These are phyloP conservation scores for Megalonaias nervosa DNA, from an alignment of 1,140 invertebrate genomes.

Conservation along the genomic window DNA sequence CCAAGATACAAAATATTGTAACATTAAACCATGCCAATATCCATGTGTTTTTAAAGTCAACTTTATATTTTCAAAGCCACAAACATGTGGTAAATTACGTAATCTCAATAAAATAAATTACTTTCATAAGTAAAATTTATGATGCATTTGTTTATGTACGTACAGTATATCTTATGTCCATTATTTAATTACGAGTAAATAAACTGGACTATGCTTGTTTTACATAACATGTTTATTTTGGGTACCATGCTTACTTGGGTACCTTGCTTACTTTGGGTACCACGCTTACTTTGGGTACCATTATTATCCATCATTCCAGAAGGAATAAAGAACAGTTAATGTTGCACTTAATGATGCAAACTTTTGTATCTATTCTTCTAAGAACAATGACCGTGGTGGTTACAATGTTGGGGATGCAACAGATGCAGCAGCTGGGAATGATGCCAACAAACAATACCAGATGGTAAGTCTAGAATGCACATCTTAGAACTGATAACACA, in stretches of 20 bases:
- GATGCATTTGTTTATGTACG: too few relatives aligned
- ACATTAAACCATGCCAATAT: too few relatives aligned
- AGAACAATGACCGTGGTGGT: slow-evolving; percentile 71
- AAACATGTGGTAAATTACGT: too few relatives aligned
- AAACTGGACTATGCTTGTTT: neutral
- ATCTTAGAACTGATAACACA: too few relatives aligned
- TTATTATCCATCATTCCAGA: neutral
- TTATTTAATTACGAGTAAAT: neutral
- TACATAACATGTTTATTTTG: neutral
- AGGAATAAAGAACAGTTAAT: neutral
- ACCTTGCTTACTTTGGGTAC: too few relatives aligned
- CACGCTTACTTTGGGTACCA: neutral
- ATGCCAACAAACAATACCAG: slow-evolving; percentile 66
- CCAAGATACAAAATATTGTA: too few relatives aligned
- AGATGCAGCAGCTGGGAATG: slow-evolving; percentile 43
- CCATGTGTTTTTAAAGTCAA: too few relatives aligned
- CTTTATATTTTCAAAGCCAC: too few relatives aligned
- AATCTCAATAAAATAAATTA: too few relatives aligned
- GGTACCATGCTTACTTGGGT: too few relatives aligned
- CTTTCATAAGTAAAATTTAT: too few relatives aligned
- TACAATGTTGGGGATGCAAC: slow-evolving; percentile 69
- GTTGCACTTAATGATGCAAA: neutral
- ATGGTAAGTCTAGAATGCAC: slow-evolving; percentile 59
- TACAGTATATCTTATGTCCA: neutral
- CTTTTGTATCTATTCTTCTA: slow-evolving; percentile 28